Evolutionary conservation across 1,140 invertebrate species (phyloP).

Genomic region (Magallana gigas): DNA sequence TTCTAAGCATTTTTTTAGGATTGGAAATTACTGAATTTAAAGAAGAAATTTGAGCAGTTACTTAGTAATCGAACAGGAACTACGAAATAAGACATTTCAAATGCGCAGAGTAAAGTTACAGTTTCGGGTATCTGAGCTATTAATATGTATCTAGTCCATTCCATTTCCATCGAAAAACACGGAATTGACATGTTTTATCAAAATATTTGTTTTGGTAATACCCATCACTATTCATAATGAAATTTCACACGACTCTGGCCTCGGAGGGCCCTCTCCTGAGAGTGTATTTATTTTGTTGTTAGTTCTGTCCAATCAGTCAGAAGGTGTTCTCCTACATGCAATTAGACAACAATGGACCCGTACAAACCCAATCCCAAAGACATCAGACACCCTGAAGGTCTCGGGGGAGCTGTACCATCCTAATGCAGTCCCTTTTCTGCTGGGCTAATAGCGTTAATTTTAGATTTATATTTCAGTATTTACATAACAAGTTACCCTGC

Average conservation of each 20-base stretch:
- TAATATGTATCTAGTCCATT: too few relatives aligned
- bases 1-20: too few relatives aligned
- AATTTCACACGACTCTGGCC: conserved; percentile 1
- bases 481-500: background rate
- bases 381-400: background rate
- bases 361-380: background rate
- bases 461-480: conserved; percentile 14
- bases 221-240: background rate
- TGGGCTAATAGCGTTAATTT: background rate
- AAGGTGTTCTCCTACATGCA: conserved; percentile 4
- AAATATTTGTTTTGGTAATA: conserved; percentile 13
- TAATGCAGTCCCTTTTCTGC: background rate
- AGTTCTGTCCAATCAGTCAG: background rate
- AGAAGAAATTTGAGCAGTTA: too few relatives aligned
- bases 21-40: too few relatives aligned
- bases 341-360: conserved; percentile 8
- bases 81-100: background rate
- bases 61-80: background rate
- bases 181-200: background rate
- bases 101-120: too few relatives aligned
- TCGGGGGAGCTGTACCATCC: background rate
- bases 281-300: background rate
- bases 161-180: background rate
- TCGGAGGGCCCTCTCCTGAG: background rate
- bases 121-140: too few relatives aligned